Conservation (phyloP, 2,113 vertebrate genomes). For the Malaclemys terrapin region DNA sequence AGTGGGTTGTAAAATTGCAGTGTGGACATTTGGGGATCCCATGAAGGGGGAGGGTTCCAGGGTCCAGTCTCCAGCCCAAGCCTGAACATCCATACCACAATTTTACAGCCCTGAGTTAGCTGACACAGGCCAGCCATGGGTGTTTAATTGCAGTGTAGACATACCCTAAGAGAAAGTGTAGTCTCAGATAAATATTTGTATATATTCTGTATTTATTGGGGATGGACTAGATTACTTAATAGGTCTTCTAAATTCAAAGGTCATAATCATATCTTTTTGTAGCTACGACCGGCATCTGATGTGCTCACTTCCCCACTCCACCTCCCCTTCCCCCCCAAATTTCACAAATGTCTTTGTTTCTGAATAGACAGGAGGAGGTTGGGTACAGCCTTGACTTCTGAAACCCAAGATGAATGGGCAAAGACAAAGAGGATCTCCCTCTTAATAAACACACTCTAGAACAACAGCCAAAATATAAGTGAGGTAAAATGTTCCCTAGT, state of each 20-base stretch:
- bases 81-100: too few species aligned
- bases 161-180: background rate
- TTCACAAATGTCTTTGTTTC: background rate
- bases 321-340: background rate
- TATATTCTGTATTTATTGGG: background rate
- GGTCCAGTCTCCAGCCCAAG: too few species aligned
- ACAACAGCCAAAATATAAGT: constrained; percentile 39
- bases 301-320: background rate
- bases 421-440: constrained; percentile 39
- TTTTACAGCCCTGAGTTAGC: too few species aligned
- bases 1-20: too few species aligned
- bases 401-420: accelerated
- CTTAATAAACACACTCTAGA: background rate
- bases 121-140: too few species aligned
- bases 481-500: constrained; percentile 36
- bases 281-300: background rate
- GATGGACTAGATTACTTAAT: background rate
- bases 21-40: too few species aligned
- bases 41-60: too few species aligned
- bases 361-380: background rate
- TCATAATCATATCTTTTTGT: background rate
- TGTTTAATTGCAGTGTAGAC: too few species aligned
- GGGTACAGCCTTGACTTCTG: background rate
- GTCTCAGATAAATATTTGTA: background rate
- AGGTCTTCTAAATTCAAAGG: background rate